Evolutionary conservation across 2,113 vertebrate genomes (phyloP).

Genomic region (Hippolais icterina): DNA sequence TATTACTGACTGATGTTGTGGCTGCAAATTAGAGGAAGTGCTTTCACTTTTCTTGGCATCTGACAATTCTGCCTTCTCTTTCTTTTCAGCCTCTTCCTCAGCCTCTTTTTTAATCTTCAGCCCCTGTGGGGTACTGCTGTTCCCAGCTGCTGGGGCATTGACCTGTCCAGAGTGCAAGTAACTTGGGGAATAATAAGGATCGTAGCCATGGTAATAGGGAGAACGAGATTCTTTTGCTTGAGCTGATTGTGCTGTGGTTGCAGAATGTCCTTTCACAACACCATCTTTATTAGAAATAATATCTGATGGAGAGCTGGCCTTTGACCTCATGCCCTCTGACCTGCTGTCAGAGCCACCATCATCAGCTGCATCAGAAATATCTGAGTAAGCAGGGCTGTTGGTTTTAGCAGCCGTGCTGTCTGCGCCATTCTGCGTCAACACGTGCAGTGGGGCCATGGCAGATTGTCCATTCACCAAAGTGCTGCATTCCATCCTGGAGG

Average conservation of each 20-base stretch:
- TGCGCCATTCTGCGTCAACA: conserved; percentile 77
- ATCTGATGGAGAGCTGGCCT: conserved; percentile 85
- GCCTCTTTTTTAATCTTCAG: conserved; percentile 89
- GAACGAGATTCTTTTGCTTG: conserved; percentile 88
- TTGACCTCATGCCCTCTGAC: conserved; percentile 87
- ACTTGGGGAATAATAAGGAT: conserved; percentile 92
- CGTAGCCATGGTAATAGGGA: conserved; percentile 91
- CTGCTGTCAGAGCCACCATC: conserved; percentile 92
- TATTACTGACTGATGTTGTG: conserved; percentile 94
- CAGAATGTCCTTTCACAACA: conserved; percentile 82
- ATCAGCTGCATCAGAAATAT: conserved; percentile 95
- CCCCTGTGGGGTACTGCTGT: conserved; percentile 73
- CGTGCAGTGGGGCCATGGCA: conserved; percentile 74
- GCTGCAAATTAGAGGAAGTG: conserved; percentile 76
- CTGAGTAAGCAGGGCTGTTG: conserved; percentile 96
- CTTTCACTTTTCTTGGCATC: conserved; percentile 86
- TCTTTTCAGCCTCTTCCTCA: conserved; percentile 83
- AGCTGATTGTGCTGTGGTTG: conserved; percentile 70
- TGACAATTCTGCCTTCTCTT: conserved; percentile 78
- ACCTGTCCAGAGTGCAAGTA: conserved; percentile 89
- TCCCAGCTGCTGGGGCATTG: conserved; percentile 78
- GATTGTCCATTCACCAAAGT: conserved; percentile 83
- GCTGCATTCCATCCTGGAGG: conserved; percentile 86
- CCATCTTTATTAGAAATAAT: conserved; percentile 80
- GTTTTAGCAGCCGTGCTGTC: conserved; percentile 84